phyloP scores from a whole-genome alignment of 2,113 vertebrate genomes.

The Ariopsis seemanni region DNA sequence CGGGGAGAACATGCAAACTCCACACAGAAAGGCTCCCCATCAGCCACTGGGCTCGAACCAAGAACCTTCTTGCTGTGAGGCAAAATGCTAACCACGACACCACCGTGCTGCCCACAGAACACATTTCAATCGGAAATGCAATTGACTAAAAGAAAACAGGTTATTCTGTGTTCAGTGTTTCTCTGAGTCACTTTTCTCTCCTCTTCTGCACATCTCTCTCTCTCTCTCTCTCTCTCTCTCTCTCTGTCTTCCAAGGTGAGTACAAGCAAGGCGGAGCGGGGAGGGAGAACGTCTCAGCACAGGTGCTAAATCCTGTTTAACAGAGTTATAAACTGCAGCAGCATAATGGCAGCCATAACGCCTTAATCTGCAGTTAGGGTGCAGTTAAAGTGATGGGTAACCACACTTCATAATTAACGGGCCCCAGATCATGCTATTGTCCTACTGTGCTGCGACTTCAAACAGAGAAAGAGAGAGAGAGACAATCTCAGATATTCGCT shows the following conservation, averaged over 20 bases:
- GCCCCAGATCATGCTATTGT: conserved; percentile 42
- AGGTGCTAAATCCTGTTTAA: conserved; percentile 60
- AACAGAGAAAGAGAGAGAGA: conserved; percentile 19
- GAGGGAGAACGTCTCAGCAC: conserved; percentile 32
- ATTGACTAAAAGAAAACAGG: too few species aligned
- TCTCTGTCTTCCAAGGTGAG: conserved; percentile 14
- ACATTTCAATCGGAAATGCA: too few species aligned
- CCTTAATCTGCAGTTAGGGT: conserved; percentile 59
- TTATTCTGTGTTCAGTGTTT: too few species aligned
- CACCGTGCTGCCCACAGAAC: too few species aligned
- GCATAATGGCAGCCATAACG: conserved; percentile 56
- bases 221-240: neutral
- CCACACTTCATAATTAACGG: conserved; percentile 62
- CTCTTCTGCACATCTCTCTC: neutral
- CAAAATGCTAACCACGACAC: too few species aligned
- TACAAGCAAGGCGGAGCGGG: conserved; percentile 44
- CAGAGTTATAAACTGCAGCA: conserved; percentile 62
- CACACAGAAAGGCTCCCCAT: too few species aligned
- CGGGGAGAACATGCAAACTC: too few species aligned
- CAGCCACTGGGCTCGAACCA: too few species aligned
- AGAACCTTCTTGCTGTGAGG: too few species aligned
- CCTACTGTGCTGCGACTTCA: conserved; percentile 14
- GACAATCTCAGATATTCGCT: conserved; percentile 13
- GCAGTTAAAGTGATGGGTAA: conserved; percentile 61
- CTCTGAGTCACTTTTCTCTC: neutral